Percentiles rank a stretch among this genome's conserved stretches.
phyloP scores from a whole-genome alignment of 2,113 vertebrate genomes.

The Gopherus flavomarginatus region DNA sequence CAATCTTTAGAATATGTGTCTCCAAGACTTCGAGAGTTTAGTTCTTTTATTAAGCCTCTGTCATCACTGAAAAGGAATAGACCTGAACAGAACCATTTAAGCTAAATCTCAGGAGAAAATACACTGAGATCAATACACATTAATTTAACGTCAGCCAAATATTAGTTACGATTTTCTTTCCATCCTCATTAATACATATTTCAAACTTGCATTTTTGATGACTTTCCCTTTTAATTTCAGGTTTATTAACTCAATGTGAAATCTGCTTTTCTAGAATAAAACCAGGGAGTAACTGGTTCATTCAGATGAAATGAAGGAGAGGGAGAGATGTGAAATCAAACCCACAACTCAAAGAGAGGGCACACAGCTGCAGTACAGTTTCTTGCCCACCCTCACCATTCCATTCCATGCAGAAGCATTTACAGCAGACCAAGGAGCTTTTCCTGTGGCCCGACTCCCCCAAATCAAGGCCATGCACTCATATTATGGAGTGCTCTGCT shows the following conservation, averaged over 20 bases:
- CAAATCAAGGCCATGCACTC: not conserved
- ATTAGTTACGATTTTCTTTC: slow-evolving; percentile 15
- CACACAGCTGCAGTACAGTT: not conserved
- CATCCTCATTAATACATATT: not conserved
- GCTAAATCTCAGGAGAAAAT: not conserved
- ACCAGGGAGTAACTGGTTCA: not conserved
- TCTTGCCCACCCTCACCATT: not conserved
- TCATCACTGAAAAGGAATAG: slow-evolving; percentile 20
- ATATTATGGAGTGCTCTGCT: not conserved
- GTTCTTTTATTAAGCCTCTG: slow-evolving; percentile 40
- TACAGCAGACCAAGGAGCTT: not conserved
- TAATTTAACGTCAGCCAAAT: not conserved
- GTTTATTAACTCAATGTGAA: slow-evolving; percentile 5
- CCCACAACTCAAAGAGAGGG: not conserved
- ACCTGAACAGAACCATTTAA: not conserved
- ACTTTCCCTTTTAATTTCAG: not conserved
- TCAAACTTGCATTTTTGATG: not conserved
- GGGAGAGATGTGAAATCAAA: not conserved
- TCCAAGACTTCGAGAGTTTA: slow-evolving; percentile 34
- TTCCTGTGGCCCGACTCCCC: not conserved
- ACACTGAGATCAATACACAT: slow-evolving; percentile 32
- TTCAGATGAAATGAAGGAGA: not conserved
- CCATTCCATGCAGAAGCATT: not conserved
- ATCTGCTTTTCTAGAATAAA: not conserved
- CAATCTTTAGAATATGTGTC: not conserved